phyloP scores from a whole-genome alignment of 2,797 vertebrate species.

The Oreochromis grahami region DNA sequence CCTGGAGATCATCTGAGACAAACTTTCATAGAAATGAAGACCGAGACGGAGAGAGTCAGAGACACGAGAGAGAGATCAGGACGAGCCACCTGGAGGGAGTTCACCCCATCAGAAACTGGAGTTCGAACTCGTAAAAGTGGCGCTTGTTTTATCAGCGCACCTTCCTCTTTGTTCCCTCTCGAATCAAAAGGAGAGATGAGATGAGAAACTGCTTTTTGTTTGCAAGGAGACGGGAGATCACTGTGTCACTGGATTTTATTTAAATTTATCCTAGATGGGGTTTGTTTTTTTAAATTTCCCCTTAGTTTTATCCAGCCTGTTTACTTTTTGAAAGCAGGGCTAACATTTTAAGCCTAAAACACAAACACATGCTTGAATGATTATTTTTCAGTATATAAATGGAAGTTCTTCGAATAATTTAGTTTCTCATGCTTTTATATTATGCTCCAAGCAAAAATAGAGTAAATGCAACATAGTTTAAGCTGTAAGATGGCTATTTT shows the following conservation, averaged over 20 bases:
- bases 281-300: not conserved
- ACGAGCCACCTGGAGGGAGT: not conserved
- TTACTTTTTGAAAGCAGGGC: not conserved
- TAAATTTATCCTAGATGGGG: slow-evolving; percentile 7
- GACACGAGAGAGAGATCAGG: slow-evolving; percentile 6
- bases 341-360: slow-evolving; percentile 5
- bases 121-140: not conserved
- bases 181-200: not conserved
- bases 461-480: not conserved
- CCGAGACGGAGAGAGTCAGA: not conserved
- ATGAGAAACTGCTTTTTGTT: not conserved
- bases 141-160: slow-evolving; percentile 2
- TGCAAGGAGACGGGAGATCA: slow-evolving; percentile 12
- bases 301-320: slow-evolving; percentile 4
- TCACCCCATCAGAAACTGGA: not conserved
- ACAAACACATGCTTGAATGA: slow-evolving; percentile 4
- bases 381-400: slow-evolving; percentile 21
- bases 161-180: slow-evolving; percentile 5
- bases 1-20: slow-evolving; percentile 87
- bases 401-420: not conserved
- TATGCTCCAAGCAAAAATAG: not conserved
- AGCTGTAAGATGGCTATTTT: not conserved
- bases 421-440: slow-evolving; percentile 11
- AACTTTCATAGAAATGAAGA: slow-evolving; percentile 1
- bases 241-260: slow-evolving; percentile 43